Evolutionary conservation across 2,113 vertebrate species (phyloP).

Genomic region (Microcebus murinus): DNA sequence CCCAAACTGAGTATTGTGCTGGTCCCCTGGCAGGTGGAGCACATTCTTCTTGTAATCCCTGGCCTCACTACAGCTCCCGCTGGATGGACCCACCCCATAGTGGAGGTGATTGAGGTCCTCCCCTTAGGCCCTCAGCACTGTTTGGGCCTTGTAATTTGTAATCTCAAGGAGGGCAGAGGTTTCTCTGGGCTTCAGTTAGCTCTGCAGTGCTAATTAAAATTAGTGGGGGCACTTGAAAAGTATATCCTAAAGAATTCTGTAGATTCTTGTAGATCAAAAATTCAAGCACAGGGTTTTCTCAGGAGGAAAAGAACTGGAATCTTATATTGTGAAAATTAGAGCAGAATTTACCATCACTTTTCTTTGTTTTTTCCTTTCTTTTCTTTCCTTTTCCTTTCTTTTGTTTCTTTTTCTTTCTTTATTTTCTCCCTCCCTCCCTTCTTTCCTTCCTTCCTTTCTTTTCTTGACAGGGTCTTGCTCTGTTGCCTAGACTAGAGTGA

Average conservation of each 20-base stretch:
- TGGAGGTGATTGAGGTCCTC: neutral
- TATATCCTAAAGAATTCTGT: neutral
- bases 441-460: too few relatives aligned
- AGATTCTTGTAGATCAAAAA: neutral
- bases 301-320: neutral
- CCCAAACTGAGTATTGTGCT: neutral
- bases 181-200: neutral
- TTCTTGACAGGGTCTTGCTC: too few relatives aligned
- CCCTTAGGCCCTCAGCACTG: neutral
- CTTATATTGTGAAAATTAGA: neutral
- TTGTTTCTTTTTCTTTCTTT: accelerated
- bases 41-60: neutral
- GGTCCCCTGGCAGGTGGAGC: neutral
- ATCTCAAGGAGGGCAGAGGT: neutral
- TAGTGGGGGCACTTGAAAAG: neutral
- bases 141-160: neutral
- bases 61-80: neutral
- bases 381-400: too few relatives aligned
- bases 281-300: neutral
- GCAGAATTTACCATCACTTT: neutral
- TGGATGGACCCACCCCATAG: neutral
- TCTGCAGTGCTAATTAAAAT: constrained; percentile 27
- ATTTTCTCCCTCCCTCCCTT: too few relatives aligned
- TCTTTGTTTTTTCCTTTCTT: too few relatives aligned
- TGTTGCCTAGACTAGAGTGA: too few relatives aligned